phyloP scores from a whole-genome alignment of 2,888 invertebrate genomes.

The Athetis lepigone region DNA sequence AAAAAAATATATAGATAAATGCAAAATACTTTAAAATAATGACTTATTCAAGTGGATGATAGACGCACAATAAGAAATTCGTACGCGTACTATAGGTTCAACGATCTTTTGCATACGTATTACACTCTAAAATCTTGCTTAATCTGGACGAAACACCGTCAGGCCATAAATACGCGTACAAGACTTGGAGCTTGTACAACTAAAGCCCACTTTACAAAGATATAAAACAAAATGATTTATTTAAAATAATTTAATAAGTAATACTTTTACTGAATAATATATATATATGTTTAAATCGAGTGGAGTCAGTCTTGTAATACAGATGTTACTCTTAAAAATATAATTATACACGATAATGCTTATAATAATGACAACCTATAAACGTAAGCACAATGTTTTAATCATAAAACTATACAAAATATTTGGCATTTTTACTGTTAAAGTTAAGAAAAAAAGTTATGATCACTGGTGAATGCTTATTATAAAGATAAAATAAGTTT shows the following conservation, averaged over 20 bases:
- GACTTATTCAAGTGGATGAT: no score
- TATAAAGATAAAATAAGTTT: not conserved
- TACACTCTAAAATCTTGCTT: not conserved
- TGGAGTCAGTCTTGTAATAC: slow-evolving; percentile 43
- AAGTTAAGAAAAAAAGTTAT: not conserved
- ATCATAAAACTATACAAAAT: not conserved
- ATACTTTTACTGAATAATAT: slow-evolving; percentile 6
- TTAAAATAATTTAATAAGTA: slow-evolving; percentile 18
- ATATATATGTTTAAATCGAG: slow-evolving; percentile 13
- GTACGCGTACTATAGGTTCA: no score
- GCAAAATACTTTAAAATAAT: slow-evolving; percentile 38
- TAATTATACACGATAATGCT: slow-evolving; percentile 17
- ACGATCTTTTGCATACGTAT: not conserved
- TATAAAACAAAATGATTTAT: slow-evolving; percentile 21
- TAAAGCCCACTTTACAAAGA: slow-evolving; percentile 16
- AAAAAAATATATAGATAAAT: slow-evolving; percentile 19
- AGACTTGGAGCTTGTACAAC: no score
- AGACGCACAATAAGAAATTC: no score
- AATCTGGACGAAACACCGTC: not conserved
- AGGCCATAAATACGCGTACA: no score
- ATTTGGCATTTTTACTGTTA: slow-evolving; percentile 26
- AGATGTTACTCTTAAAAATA: slow-evolving; percentile 26
- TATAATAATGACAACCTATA: slow-evolving; percentile 18
- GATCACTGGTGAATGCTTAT: not conserved
- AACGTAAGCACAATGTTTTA: slow-evolving; percentile 6